Base-by-base conservation (phyloP, 1,140 invertebrate species). In the Bombus pascuorum region DNA sequence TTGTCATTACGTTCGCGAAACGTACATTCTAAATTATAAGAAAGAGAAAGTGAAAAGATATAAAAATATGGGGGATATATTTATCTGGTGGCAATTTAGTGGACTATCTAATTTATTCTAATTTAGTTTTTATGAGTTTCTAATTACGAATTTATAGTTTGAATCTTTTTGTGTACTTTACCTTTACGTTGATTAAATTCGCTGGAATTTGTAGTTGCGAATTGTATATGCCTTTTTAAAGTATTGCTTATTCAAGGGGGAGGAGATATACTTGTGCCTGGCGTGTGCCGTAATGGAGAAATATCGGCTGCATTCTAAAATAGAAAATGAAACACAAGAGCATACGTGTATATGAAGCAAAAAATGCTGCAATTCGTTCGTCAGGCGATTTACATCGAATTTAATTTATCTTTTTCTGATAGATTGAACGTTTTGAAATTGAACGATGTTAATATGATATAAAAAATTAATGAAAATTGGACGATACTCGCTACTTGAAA, bases 281-380 rank as follows among this genome's bases (percentile, higher is more conserved):
- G 71, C 76, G 66, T 68, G 71, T 90, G 83, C 89, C 86, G 76
- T 86, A 81, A 80, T 44, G 32, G 57, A 62, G 70, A 83, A 68
- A 79, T 82, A 65, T 44, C 66, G 65, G 72, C 42, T 78, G 73
- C 66, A 70, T 85, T 86, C 59, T 47, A 44, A 80, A 79, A 57
- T 25, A 79, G 34, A 39, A 37, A 68, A 13, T 10, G 44, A 65
- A 76, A 86, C 12, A 65, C 44, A 57, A 65, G 65, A 59, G 73
- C 68, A n/a, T 62, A 65, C 70, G 59, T 57, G 78, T 77, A 72
- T 81, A 57, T 18, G 37, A n/a, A 83, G 42, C 34, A 71, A 71
- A 68, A 62, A 66, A 39, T 42, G 1, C 5, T 42, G 44, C 44
- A 57, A 86, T 81, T n/a, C 32, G 65, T 90, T 89, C 22, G 70